Conservation (phyloP, 2,113 vertebrate species). For the Notothenia coriiceps region DNA sequence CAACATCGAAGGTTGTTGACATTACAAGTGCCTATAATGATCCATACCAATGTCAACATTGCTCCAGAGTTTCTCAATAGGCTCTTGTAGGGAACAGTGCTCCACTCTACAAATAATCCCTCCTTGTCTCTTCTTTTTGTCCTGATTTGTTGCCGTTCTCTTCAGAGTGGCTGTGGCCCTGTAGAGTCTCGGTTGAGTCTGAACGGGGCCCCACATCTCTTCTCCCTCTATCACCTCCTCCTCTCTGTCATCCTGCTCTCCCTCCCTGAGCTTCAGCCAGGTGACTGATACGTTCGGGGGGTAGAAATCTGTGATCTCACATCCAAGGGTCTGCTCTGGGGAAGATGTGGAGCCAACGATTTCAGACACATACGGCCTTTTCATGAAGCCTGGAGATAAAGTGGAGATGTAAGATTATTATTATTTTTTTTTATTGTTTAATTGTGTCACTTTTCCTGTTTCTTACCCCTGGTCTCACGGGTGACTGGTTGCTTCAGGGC, state of each 20-base stretch:
- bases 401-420: neutral
- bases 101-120: conserved; percentile 80
- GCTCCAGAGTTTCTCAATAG: conserved; percentile 80
- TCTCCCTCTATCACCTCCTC: conserved; percentile 72
- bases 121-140: conserved; percentile 53
- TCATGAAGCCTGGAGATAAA: conserved; percentile 79
- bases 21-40: neutral
- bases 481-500: conserved; percentile 83
- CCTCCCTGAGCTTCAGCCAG: conserved; percentile 76
- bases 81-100: conserved; percentile 79
- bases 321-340: conserved; percentile 70
- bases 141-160: conserved; percentile 33
- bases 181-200: conserved; percentile 69
- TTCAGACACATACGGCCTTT: conserved; percentile 77
- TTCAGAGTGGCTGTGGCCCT: conserved; percentile 73
- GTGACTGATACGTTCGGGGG: conserved; percentile 78
- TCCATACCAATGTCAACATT: conserved; percentile 69
- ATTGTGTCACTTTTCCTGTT: too few relatives aligned
- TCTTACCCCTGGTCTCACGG: conserved; percentile 80
- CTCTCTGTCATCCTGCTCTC: conserved; percentile 73
- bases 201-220: conserved; percentile 82
- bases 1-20: neutral
- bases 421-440: neutral
- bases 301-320: conserved; percentile 83
- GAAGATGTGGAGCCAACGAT: conserved; percentile 54